phyloP scores from a whole-genome alignment of 53 echinoderm and acorn worm genomes.

The Paracentrotus lividus region DNA sequence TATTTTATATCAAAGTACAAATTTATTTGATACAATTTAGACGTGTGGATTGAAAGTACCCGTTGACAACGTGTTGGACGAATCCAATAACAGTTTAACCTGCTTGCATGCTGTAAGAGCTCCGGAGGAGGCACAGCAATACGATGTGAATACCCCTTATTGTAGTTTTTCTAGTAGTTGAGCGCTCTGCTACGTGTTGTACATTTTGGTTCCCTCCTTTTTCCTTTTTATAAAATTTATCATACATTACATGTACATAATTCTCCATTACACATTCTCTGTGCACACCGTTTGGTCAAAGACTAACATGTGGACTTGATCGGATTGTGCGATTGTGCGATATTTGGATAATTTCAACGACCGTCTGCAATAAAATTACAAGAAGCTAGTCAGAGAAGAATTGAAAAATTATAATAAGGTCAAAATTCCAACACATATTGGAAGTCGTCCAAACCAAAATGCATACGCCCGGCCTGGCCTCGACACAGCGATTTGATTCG shows the following conservation, averaged over 20 bases:
- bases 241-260: neutral
- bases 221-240: neutral
- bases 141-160: conserved; percentile 31
- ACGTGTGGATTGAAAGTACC: neutral
- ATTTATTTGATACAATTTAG: neutral
- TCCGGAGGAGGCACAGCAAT: neutral
- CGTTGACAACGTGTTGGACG: conserved; percentile 57
- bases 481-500: neutral
- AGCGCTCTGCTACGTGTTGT: conserved; percentile 25
- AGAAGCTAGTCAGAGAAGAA: too few relatives aligned
- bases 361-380: neutral
- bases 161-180: conserved; percentile 3
- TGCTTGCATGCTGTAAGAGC: conserved; percentile 63
- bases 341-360: neutral
- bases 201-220: neutral
- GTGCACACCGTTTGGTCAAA: neutral
- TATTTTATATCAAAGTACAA: neutral
- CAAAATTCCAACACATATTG: neutral
- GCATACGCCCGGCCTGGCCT: neutral
- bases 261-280: neutral
- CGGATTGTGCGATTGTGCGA: neutral
- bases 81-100: conserved; percentile 72
- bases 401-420: too few relatives aligned
- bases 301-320: neutral
- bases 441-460: neutral